Evolutionary conservation across 2,797 vertebrate species (phyloP).

Genomic region (Clamator glandarius): DNA sequence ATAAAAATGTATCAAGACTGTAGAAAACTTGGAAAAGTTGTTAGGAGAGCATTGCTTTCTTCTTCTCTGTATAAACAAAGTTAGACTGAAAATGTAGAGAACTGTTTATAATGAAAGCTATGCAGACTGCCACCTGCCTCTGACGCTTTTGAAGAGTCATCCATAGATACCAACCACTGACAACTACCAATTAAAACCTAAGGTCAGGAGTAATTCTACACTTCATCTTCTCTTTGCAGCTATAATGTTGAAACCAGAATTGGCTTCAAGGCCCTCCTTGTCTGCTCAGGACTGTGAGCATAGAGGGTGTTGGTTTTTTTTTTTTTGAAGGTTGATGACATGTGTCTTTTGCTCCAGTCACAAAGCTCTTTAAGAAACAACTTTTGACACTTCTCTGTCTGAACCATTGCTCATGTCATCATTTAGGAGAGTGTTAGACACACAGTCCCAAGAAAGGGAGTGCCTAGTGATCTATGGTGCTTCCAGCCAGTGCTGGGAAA

Average conservation of each 20-base stretch:
- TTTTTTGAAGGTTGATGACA: background rate
- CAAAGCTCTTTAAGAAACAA: background rate
- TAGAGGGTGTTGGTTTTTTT: fast-evolving
- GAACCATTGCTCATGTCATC: background rate
- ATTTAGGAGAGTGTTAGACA: background rate
- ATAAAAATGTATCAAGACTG: fast-evolving
- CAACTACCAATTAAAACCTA: background rate
- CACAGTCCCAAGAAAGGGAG: background rate
- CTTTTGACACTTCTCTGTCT: background rate
- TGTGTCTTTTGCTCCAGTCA: background rate
- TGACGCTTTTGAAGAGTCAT: background rate
- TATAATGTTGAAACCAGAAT: background rate
- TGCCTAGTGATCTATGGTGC: background rate
- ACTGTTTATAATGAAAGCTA: background rate
- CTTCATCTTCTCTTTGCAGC: background rate
- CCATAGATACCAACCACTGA: fast-evolving
- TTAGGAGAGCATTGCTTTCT: background rate
- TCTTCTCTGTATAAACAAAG: background rate
- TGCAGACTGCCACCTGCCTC: background rate
- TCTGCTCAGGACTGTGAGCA: background rate
- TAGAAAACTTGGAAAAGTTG: background rate
- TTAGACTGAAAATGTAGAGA: background rate
- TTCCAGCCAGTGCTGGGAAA: background rate
- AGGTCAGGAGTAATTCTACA: background rate
- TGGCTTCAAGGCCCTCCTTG: background rate